These are phyloP conservation scores for Melolontha melolontha DNA, from an alignment of 2,888 invertebrate species.

Conservation along the genomic window DNA sequence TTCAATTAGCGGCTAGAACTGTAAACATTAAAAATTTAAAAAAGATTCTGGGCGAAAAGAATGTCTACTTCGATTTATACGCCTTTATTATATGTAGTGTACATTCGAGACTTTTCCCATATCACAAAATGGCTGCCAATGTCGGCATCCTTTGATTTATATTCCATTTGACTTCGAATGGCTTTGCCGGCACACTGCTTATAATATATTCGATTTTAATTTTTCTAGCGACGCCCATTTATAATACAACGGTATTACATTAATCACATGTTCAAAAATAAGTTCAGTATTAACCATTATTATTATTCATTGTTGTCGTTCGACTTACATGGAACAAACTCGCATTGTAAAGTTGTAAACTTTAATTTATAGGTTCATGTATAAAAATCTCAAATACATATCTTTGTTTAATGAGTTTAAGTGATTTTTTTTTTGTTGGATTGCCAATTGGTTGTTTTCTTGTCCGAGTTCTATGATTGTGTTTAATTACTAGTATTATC, in stretches of 20 bases:
- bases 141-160: conserved; percentile 54
- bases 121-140: conserved; percentile 53
- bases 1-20: no score
- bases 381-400: no score
- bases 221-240: conserved; percentile 54
- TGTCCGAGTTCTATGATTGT: conserved; percentile 26
- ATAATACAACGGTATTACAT: conserved; percentile 52
- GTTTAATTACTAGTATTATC: conserved; percentile 25
- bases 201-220: conserved; percentile 54
- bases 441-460: conserved; percentile 15
- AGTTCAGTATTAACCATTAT: conserved; percentile 51
- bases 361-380: conserved; percentile 25
- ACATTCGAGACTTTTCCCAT: conserved; percentile 22
- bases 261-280: conserved; percentile 54
- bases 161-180: conserved; percentile 51
- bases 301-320: conserved; percentile 38
- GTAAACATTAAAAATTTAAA: background rate
- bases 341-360: conserved; percentile 40
- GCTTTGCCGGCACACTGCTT: conserved; percentile 49
- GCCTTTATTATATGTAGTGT: background rate
- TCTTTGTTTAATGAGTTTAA: no score
- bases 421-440: no score
- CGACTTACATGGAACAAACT: conserved; percentile 38
- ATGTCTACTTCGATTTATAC: background rate
- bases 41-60: background rate